A percentile compares a stretch with the other conserved stretches of the same genome.
These are phyloP conservation scores for Diacarnus erythraeanus DNA, from an alignment of 37 sponge, comb jelly and placozoan species.

Conservation along the genomic window DNA sequence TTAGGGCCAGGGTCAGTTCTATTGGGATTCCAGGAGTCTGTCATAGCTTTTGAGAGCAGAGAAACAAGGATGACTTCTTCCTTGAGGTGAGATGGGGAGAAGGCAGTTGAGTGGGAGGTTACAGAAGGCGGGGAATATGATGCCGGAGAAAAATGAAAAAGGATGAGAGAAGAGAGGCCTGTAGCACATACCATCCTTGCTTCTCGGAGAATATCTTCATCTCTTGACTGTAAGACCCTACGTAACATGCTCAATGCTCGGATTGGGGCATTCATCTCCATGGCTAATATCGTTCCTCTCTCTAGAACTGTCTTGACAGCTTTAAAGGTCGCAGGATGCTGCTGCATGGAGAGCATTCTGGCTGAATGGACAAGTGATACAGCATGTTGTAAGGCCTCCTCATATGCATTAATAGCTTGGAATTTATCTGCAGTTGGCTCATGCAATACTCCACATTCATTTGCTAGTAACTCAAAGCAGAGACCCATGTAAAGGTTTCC, in stretches of 20 bases:
- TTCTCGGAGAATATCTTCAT: conserved; percentile 30
- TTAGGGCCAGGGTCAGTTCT: conserved; percentile 15
- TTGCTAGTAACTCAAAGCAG: conserved; percentile 18
- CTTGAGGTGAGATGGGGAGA: conserved; percentile 23
- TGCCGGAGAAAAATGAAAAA: conserved; percentile 33
- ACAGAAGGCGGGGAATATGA: conserved; percentile 16
- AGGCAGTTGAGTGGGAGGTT: conserved; percentile 1
- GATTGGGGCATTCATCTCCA: conserved; percentile 1
- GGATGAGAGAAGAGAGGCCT: conserved; percentile 41
- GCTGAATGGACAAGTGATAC: conserved; percentile 15
- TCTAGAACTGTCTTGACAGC: conserved; percentile 17
- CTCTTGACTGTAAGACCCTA: conserved; percentile 25
- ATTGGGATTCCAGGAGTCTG: conserved; percentile 31
- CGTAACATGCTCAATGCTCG: conserved; percentile 38
- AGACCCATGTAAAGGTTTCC: conserved; percentile 40
- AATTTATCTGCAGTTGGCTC: neutral
- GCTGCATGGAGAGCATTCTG: neutral
- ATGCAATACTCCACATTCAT: neutral
- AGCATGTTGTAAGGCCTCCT: conserved; percentile 29
- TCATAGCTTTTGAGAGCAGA: conserved; percentile 27
- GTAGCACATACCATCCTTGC: conserved; percentile 32
- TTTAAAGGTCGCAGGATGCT: conserved; percentile 43
- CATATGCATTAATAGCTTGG: conserved; percentile 50
- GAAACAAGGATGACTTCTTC: conserved; percentile 47
- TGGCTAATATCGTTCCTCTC: conserved; percentile 35